phyloP scores from a whole-genome alignment of 2,888 invertebrate genomes.

The Entomobrya proxima region DNA sequence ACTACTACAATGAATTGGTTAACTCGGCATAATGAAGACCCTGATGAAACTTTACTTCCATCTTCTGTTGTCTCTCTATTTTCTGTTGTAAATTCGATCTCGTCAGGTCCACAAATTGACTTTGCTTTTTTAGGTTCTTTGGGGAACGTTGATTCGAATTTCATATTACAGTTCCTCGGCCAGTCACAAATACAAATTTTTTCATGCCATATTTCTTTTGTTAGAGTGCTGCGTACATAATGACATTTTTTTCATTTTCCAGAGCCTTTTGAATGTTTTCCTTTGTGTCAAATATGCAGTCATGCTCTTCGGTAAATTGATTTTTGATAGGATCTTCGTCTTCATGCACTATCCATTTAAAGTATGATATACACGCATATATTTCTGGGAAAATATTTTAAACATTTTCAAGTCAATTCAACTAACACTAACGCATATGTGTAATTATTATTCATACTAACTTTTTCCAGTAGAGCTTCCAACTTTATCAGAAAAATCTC shows the following conservation, averaged over 20 bases:
- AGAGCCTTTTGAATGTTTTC: neutral
- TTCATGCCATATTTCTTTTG: neutral
- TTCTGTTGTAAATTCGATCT: neutral
- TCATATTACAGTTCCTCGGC: neutral
- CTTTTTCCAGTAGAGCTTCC: too few species aligned
- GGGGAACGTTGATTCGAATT: neutral
- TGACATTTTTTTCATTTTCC: neutral
- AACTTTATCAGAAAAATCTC: too few species aligned
- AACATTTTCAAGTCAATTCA: neutral
- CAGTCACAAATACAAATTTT: neutral
- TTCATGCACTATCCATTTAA: conserved; percentile 6
- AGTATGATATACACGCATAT: neutral
- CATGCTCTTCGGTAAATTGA: neutral
- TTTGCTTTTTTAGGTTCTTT: neutral
- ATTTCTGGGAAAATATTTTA: neutral
- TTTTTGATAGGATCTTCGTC: neutral
- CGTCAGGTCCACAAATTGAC: neutral
- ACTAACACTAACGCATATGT: neutral
- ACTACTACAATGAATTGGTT: too few species aligned
- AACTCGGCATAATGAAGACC: too few species aligned
- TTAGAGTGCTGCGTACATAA: neutral
- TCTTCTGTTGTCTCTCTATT: neutral
- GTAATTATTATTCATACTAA: too few species aligned
- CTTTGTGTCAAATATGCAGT: conserved; percentile 10
- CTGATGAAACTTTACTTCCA: neutral